Percentiles rank a stretch among this genome's conserved stretches.
phyloP scores from a whole-genome alignment of 2,888 invertebrate species.

The Drosophila fungiperda region DNA sequence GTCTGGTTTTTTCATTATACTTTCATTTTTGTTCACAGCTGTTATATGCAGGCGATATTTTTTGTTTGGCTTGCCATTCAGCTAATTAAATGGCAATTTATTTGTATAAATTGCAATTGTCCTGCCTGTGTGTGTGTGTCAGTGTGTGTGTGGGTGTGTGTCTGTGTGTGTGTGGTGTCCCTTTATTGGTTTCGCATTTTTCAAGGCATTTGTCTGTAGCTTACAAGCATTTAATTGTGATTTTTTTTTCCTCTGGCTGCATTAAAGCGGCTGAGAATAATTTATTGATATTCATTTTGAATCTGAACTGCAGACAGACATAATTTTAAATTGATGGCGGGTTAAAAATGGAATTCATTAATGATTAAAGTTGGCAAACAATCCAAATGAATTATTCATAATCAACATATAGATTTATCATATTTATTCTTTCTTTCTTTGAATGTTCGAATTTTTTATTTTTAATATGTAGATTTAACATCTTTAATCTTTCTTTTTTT shows the following conservation, averaged over 20 bases:
- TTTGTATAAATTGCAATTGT: conserved; percentile 37
- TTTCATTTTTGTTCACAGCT: conserved; percentile 18
- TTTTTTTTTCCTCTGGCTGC: conserved; percentile 20
- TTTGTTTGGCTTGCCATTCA: conserved; percentile 24
- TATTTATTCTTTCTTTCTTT: not conserved
- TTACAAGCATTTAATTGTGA: conserved; percentile 28
- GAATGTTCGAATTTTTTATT: not conserved
- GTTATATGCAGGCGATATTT: conserved; percentile 11
- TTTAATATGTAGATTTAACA: not conserved
- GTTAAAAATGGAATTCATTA: not conserved
- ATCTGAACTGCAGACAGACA: not conserved
- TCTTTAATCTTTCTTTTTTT: not conserved
- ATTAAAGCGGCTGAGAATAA: conserved; percentile 21
- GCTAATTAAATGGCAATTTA: conserved; percentile 64
- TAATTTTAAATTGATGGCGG: conserved; percentile 5
- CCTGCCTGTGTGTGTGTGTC: not conserved
- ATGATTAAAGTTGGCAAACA: not conserved
- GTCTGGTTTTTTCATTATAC: conserved; percentile 7
- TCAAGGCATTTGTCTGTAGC: conserved; percentile 41
- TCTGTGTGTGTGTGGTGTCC: not conserved
- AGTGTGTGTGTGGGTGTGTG: not conserved
- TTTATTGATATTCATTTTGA: conserved; percentile 55
- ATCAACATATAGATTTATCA: not conserved
- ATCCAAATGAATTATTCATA: not conserved
- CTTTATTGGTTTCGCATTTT: conserved; percentile 21